phyloP scores from a whole-genome alignment of 1,140 invertebrate species.

The Leptinotarsa lineolata region DNA sequence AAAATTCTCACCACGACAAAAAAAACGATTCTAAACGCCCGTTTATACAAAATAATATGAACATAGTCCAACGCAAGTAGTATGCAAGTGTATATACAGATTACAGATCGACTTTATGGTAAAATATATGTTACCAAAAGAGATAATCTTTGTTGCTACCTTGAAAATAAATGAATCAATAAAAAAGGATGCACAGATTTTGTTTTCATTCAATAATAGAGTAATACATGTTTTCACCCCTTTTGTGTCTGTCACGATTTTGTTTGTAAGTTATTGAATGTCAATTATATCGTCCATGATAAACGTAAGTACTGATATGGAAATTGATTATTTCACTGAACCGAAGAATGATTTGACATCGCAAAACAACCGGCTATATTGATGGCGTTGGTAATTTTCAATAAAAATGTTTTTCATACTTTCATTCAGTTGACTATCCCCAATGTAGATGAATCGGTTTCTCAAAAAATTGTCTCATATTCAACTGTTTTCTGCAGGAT shows the following conservation, averaged over 20 bases:
- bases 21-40: slow-evolving; percentile 52
- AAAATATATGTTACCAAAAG: slow-evolving; percentile 36
- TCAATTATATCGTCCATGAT: slow-evolving; percentile 53
- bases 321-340: slow-evolving; percentile 33
- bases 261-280: slow-evolving; percentile 39
- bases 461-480: too few relatives aligned
- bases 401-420: too few relatives aligned
- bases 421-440: too few relatives aligned
- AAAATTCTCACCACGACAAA: slow-evolving; percentile 4
- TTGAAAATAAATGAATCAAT: slow-evolving; percentile 15
- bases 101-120: slow-evolving; percentile 39
- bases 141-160: slow-evolving; percentile 23
- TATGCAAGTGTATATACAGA: slow-evolving; percentile 48
- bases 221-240: background rate
- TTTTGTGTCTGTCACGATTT: background rate
- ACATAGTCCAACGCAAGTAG: slow-evolving; percentile 46
- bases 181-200: slow-evolving; percentile 28
- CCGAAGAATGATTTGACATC: background rate
- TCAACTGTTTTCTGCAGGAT: too few relatives aligned
- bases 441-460: too few relatives aligned
- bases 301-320: slow-evolving; percentile 43
- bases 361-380: background rate
- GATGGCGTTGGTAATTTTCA: too few relatives aligned
- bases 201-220: slow-evolving; percentile 23
- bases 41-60: slow-evolving; percentile 45